Percentiles rank a stretch among this genome's conserved stretches.
phyloP scores from a whole-genome alignment of 2,888 invertebrate species.

The Aricia artaxerxes region DNA sequence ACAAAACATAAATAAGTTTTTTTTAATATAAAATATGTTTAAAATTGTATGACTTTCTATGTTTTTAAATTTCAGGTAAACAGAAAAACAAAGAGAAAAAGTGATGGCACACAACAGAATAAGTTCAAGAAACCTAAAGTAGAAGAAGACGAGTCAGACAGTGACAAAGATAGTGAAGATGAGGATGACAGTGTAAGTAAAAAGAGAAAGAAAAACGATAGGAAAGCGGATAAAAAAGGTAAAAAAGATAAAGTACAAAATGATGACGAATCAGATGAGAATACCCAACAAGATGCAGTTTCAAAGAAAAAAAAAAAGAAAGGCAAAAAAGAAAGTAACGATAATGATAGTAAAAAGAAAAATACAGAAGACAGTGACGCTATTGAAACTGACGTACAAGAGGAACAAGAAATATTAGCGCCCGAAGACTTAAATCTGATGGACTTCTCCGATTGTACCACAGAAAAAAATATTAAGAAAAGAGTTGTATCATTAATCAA shows the following conservation, averaged over 20 bases:
- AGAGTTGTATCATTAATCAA: slow-evolving; percentile 54
- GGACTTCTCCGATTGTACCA: slow-evolving; percentile 59
- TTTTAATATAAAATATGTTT: not conserved
- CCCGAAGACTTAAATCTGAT: slow-evolving; percentile 57
- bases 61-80: not conserved
- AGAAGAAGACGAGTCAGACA: not conserved
- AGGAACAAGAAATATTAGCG: slow-evolving; percentile 54
- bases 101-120: not conserved
- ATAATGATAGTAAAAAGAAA: slow-evolving; percentile 36
- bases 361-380: slow-evolving; percentile 61
- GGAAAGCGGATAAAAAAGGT: slow-evolving; percentile 35
- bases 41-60: not conserved
- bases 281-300: slow-evolving; percentile 32
- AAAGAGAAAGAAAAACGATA: slow-evolving; percentile 35
- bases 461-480: slow-evolving; percentile 56
- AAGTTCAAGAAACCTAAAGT: not conserved
- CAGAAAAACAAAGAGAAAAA: not conserved
- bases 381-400: slow-evolving; percentile 61
- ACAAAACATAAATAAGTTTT: not conserved
- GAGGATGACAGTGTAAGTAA: slow-evolving; percentile 21
- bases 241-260: slow-evolving; percentile 46
- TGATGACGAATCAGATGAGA: not conserved
- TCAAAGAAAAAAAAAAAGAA: slow-evolving; percentile 38
- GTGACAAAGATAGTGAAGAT: slow-evolving; percentile 34
- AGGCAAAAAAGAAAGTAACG: slow-evolving; percentile 35